Evolutionary conservation across 2,888 invertebrate species (phyloP), one percentile per base, ranked within the genome.

Genomic region (Tipula helvola): DNA sequence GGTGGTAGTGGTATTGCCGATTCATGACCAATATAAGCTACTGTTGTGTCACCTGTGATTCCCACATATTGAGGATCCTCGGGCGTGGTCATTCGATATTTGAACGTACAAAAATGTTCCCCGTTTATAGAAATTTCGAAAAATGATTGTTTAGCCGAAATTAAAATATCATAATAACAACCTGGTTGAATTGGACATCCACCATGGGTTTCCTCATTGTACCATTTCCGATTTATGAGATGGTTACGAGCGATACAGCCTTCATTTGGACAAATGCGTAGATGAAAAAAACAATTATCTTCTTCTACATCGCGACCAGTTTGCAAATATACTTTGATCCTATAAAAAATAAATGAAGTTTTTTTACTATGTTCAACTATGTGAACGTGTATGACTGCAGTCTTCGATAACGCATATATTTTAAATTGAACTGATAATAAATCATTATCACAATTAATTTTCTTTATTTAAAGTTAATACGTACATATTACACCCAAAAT

Each of bases 291-390:
- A 86, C 96, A 94, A 90, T 96, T 96, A 90, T 96, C 96, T 3
- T 95, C 92, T 89, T 94, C 94, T 0, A 94, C 92, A 89, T 93
- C 94, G 0, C 95, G 94, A 0, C 96, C 96, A 88, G 95, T 93
- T 89, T 96, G 96, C 39, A 96, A 93, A 91, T 96, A 96, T 5
- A 97, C 93, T 0, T 95, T 95, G 90, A 96, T 96, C 88, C 95
- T 95, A 90, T 16, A 18, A 16, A 44, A 44, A 0, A 44, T 10
- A 1, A 41, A 41, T 41, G 4, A 10, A 42, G 10, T 44, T 12
- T 12, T 10, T 12, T 44, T 28, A 1, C 2, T 28, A 1, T 3
- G 10, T 44, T 28, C 1, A 28, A 28, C 28, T 1, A 2, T 28
- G 28, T 28, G 1, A 1, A 28, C 28, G 1, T 28, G 28, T 28